These are phyloP conservation scores for Reticulitermes lucifugus DNA, from an alignment of 2,888 invertebrate species.

Conservation along the genomic window DNA sequence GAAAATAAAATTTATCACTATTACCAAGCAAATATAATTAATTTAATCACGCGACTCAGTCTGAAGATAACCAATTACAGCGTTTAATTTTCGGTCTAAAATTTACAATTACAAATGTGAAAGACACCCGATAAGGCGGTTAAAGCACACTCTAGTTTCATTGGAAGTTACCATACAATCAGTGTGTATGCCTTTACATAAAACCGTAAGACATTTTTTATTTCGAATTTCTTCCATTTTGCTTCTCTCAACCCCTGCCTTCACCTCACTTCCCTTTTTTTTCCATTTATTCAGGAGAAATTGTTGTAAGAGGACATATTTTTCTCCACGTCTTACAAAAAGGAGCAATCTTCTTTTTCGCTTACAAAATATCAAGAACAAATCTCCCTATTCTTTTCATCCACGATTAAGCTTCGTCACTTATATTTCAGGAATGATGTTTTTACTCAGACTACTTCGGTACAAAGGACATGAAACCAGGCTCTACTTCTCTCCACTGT, in stretches of 20 bases:
- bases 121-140: too few relatives aligned
- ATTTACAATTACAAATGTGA: too few relatives aligned
- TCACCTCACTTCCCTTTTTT: slow-evolving; percentile 6
- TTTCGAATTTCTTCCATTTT: slow-evolving; percentile 41
- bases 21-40: too few relatives aligned
- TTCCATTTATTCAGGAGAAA: slow-evolving; percentile 29
- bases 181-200: slow-evolving; percentile 32
- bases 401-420: background rate
- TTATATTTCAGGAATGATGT: background rate
- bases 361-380: slow-evolving; percentile 38
- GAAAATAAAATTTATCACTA: slow-evolving; percentile 15
- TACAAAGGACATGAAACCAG: too few relatives aligned
- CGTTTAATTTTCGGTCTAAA: too few relatives aligned
- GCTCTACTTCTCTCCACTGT: too few relatives aligned
- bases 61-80: too few relatives aligned
- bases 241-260: slow-evolving; percentile 13
- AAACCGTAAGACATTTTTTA: slow-evolving; percentile 34
- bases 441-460: too few relatives aligned
- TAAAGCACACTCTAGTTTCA: background rate
- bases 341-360: slow-evolving; percentile 23
- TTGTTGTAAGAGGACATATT: slow-evolving; percentile 34
- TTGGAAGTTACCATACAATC: slow-evolving; percentile 13
- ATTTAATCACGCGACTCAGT: too few relatives aligned
- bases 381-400: slow-evolving; percentile 12
- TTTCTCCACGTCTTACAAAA: slow-evolving; percentile 17